Percentiles rank a stretch among this genome's conserved stretches.
These are phyloP conservation scores for Dermochelys coriacea DNA, from an alignment of 2,797 vertebrate species.

Conservation along the genomic window DNA sequence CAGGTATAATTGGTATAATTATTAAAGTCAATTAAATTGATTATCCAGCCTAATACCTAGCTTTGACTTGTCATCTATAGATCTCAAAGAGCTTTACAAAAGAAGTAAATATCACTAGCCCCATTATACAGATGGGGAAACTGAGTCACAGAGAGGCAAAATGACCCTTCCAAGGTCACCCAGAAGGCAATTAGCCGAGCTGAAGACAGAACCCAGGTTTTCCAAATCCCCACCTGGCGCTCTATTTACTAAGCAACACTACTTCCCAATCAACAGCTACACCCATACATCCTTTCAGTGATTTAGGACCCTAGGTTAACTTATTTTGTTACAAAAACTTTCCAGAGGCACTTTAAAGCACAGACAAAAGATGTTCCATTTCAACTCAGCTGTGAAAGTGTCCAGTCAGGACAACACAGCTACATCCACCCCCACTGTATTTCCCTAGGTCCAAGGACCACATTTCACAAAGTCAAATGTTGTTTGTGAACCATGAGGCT, in stretches of 20 bases:
- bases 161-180: fast-evolving
- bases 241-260: not conserved
- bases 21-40: not conserved
- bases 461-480: not conserved
- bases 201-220: fast-evolving
- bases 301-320: not conserved
- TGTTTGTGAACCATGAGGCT: not conserved
- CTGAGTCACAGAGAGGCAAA: not conserved
- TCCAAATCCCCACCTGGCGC: not conserved
- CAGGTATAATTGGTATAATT: not conserved
- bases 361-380: not conserved
- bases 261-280: fast-evolving
- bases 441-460: not conserved
- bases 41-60: not conserved
- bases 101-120: fast-evolving
- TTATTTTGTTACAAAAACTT: not conserved
- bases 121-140: not conserved
- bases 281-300: not conserved
- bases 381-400: too few relatives aligned
- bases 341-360: not conserved
- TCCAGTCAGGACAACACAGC: not conserved
- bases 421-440: not conserved
- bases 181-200: fast-evolving
- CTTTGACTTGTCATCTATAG: not conserved
- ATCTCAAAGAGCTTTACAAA: not conserved